A percentile compares a stretch with the other conserved stretches of the same genome.
Evolutionary conservation across 2,113 vertebrate species (phyloP).

Genomic region (Elaphurus davidianus): DNA sequence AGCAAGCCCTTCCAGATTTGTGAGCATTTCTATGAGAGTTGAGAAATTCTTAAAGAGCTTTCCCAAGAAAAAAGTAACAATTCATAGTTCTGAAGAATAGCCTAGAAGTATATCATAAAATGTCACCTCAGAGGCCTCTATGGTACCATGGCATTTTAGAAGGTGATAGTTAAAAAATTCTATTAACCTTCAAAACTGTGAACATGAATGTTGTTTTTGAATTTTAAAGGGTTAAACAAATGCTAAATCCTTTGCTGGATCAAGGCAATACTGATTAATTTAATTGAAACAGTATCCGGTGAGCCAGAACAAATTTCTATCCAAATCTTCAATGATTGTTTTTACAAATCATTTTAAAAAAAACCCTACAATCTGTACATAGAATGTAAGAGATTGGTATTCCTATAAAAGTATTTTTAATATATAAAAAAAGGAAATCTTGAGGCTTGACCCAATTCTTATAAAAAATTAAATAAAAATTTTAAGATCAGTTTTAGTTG

Average conservation of each 20-base stretch:
- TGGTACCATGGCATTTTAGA: neutral
- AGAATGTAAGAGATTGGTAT: neutral
- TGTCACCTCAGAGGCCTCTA: neutral
- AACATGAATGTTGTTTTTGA: neutral
- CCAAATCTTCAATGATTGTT: neutral
- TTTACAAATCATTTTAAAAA: neutral
- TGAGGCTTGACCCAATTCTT: neutral
- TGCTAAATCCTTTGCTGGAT: neutral
- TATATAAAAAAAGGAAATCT: neutral
- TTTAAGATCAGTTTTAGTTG: neutral
- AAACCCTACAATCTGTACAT: neutral
- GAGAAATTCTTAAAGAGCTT: neutral
- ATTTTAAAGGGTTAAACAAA: neutral
- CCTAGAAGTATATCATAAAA: neutral
- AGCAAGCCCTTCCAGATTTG: neutral
- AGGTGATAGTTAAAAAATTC: neutral
- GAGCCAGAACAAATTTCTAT: neutral
- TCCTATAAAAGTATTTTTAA: neutral
- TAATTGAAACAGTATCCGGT: neutral
- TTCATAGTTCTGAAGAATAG: neutral
- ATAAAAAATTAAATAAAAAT: neutral
- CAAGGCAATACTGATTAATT: neutral
- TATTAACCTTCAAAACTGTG: neutral
- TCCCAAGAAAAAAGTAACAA: neutral
- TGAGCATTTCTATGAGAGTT: neutral